Percentiles rank a stretch among this genome's conserved stretches.
phyloP scores from a whole-genome alignment of 23 tunicate species.

The Pegea sp. region DNA sequence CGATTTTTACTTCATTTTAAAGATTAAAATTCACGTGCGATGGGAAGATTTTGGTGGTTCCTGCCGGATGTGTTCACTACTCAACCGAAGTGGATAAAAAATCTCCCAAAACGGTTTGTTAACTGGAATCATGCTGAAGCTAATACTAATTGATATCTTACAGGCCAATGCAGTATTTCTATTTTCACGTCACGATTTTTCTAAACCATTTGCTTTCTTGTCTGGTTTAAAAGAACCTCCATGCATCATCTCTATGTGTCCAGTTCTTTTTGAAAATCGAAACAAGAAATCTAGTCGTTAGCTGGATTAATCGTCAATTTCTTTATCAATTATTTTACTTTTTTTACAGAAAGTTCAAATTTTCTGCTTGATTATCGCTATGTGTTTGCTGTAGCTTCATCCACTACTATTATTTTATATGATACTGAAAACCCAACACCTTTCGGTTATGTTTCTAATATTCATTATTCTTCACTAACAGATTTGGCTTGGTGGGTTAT shows the following conservation, averaged over 20 bases:
- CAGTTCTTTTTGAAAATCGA: conserved; percentile 18
- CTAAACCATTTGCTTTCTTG: conserved; percentile 41
- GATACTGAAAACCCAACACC: conserved; percentile 72
- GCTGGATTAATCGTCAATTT: too few relatives aligned
- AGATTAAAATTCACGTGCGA: conserved; percentile 54
- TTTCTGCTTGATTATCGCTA: conserved; percentile 47
- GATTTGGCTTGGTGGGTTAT: conserved; percentile 60
- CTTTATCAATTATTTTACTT: too few relatives aligned
- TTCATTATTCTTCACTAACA: conserved; percentile 82
- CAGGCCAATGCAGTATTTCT: conserved; percentile 54
- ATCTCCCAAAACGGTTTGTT: background rate
- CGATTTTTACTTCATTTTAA: too few relatives aligned
- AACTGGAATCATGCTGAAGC: too few relatives aligned
- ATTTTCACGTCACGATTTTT: conserved; percentile 23
- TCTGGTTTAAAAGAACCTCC: conserved; percentile 62
- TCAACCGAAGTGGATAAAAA: conserved; percentile 6
- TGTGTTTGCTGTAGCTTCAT: conserved; percentile 62
- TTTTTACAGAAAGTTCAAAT: too few relatives aligned
- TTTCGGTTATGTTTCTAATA: conserved; percentile 37
- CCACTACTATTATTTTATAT: conserved; percentile 42
- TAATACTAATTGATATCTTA: too few relatives aligned
- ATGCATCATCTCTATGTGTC: conserved; percentile 53
- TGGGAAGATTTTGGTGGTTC: conserved; percentile 53
- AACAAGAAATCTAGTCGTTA: background rate
- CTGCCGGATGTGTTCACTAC: conserved; percentile 44